Evolutionary conservation across 2,113 vertebrate species (phyloP), one percentile per base, ranked within the genome.

Genomic region (Atlantisia rogersi): DNA sequence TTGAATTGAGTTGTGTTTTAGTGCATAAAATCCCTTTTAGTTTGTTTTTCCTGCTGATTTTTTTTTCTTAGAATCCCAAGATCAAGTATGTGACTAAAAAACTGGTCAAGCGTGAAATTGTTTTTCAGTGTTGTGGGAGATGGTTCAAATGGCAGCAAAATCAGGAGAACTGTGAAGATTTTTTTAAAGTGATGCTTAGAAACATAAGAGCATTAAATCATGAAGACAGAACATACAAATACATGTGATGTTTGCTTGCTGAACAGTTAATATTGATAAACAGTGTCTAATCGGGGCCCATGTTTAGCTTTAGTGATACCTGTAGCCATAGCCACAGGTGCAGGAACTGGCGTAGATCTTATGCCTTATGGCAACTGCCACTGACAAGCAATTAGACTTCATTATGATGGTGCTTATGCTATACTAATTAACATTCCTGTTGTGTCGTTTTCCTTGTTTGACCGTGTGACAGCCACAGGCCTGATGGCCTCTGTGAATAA

Each of bases 361-460:
- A 39, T 4, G 11, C 98, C 98, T 98, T 98, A 96, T 97, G 97
- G 97, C 96, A 79, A 90, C 93, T 92, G 97, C 97, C 96, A 94
- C 95, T 97, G 98, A 98, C 96, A 97, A 97, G 98, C 98, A 98
- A 99, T 99, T 99, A 99, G 98, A 97, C 93, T 97, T 98, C 97
- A 98, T 99, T 98, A 99, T 98, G 97, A 94, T 73, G 96, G 95
- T 97, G 96, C 98, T 98, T 98, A 98, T 98, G 98, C 93, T 96
- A 92, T 97, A 96, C 98, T 99, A 99, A 99, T 99, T 98, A 99
- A 98, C 96, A 83, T 97, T 97, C 96, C 97, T 98, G 98, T 98
- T 98, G 97, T 96, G 97, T 89, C 93, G 82, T 96, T 97, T 97
- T 96, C 87, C 86, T 82, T 94, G 74, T 93, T 92, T 92, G 97